These are phyloP conservation scores for Odontophorus gujanensis DNA, from an alignment of 2,113 vertebrate species.

Conservation along the genomic window DNA sequence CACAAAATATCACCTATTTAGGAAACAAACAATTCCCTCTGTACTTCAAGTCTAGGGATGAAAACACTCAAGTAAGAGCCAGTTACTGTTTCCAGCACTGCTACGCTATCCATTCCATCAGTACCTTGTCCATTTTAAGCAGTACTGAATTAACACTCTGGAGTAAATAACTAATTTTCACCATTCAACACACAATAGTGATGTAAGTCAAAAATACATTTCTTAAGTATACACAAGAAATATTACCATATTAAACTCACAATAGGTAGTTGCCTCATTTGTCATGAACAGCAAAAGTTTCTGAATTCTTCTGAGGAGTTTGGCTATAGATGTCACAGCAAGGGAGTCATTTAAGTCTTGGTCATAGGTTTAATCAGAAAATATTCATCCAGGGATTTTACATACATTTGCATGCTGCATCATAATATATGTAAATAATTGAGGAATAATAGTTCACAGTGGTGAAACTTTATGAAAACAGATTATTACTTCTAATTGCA, in stretches of 20 bases:
- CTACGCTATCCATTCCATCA: background rate
- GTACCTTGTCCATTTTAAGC: background rate
- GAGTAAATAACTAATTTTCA: background rate
- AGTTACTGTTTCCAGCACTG: background rate
- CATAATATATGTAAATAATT: background rate
- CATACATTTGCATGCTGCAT: background rate
- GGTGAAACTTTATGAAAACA: background rate
- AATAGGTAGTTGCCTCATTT: background rate
- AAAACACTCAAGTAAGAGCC: background rate
- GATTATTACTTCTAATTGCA: constrained; percentile 33
- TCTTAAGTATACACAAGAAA: background rate
- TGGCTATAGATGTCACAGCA: background rate
- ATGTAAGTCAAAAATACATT: background rate
- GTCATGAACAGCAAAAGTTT: background rate
- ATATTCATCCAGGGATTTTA: background rate
- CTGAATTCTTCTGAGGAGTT: background rate
- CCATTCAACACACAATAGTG: background rate
- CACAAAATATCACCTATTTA: background rate
- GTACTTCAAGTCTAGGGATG: background rate
- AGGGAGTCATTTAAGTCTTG: background rate
- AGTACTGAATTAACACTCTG: background rate
- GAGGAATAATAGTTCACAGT: background rate
- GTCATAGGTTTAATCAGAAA: background rate
- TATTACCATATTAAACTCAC: background rate
- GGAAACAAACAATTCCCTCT: background rate